Evolutionary conservation across 2,113 vertebrate species (phyloP).

Genomic region (Rostratula benghalensis): DNA sequence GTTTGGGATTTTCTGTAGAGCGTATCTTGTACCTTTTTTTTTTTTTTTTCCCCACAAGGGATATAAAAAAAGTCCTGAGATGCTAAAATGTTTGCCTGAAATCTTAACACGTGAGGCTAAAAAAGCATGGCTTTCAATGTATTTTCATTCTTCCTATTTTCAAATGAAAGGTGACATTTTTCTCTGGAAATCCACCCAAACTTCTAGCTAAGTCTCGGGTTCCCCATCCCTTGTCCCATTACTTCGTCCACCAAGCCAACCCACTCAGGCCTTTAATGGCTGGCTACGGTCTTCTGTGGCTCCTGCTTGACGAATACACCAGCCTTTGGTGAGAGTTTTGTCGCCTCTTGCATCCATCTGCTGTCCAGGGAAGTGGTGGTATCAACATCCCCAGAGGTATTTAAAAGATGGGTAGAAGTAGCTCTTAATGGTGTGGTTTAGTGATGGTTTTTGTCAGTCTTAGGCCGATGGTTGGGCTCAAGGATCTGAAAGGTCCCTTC

Average conservation of each 20-base stretch:
- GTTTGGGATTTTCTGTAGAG: not conserved
- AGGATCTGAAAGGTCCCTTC: not conserved
- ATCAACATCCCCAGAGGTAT: not conserved
- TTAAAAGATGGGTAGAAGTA: not conserved
- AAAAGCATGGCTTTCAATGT: not conserved
- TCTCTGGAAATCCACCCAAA: not conserved
- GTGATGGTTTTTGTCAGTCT: not conserved
- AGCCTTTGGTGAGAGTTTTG: not conserved
- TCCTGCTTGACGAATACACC: not conserved
- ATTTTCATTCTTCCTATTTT: not conserved
- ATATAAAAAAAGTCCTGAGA: not conserved
- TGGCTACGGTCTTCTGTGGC: not conserved
- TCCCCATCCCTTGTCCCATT: not conserved
- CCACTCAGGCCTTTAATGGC: not conserved
- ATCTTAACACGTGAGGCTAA: not conserved
- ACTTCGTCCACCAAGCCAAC: not conserved
- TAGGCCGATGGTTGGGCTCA: not conserved
- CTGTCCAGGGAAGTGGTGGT: not conserved
- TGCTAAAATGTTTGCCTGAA: not conserved
- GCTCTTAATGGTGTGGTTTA: not conserved
- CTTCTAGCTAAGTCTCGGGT: not conserved
- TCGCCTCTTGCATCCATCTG: not conserved
- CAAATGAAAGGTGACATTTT: not conserved
- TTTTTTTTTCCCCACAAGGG: not conserved
- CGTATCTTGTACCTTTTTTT: no score